Conservation (phyloP, 2,113 vertebrate species). For the Eublepharis macularius region DNA sequence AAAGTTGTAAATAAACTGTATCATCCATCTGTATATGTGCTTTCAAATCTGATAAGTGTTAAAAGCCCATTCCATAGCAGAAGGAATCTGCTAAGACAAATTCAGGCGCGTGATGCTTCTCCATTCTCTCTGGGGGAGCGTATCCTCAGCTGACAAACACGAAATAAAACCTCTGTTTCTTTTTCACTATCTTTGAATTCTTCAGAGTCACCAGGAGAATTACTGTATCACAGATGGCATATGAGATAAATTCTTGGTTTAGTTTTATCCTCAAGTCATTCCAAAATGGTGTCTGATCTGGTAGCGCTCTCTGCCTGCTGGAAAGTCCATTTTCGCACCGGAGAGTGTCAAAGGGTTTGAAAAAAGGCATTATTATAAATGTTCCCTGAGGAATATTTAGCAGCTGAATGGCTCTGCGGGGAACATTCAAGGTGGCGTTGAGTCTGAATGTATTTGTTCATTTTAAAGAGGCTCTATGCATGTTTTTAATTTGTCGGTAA, state of each 20-base stretch:
- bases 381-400: background rate
- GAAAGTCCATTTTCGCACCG: background rate
- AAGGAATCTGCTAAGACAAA: background rate
- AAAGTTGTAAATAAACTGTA: too few species aligned
- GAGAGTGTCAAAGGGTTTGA: constrained; percentile 4
- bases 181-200: background rate
- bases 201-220: background rate
- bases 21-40: background rate
- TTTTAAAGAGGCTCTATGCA: background rate
- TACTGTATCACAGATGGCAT: background rate
- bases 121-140: background rate
- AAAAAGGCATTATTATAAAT: constrained; percentile 10
- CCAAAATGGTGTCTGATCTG: background rate
- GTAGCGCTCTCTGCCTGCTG: constrained; percentile 1
- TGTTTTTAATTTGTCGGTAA: constrained; percentile 13
- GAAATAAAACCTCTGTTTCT: background rate
- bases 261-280: constrained; percentile 10
- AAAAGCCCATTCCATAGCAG: background rate
- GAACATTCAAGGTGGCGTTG: background rate
- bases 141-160: background rate
- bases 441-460: constrained; percentile 3
- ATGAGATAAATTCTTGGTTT: constrained; percentile 23
- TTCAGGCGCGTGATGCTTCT: background rate
- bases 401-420: constrained; percentile 6
- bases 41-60: background rate